A percentile compares a stretch with the other conserved stretches of the same genome.
Conservation (phyloP, 1,140 invertebrate species). For the Acyrthosiphon pisum region DNA sequence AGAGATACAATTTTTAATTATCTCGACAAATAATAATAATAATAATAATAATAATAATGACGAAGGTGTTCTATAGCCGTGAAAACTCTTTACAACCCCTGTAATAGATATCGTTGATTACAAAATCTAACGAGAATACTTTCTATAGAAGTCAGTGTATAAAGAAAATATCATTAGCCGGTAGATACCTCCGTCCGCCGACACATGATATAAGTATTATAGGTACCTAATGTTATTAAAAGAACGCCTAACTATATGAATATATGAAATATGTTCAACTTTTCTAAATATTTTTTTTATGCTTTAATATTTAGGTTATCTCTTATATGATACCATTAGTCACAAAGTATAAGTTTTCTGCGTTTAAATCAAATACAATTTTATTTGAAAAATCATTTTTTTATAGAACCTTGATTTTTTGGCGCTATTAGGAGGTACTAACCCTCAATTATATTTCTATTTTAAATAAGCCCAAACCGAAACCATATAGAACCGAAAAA, state of each 20-base stretch:
- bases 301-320: no score
- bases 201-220: not conserved
- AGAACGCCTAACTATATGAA: no score
- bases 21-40: not conserved
- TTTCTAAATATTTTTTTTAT: no score
- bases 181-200: no score
- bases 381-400: not conserved
- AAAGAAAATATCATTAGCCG: not conserved
- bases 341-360: not conserved
- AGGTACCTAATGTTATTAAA: not conserved
- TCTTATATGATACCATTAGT: not conserved
- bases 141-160: not conserved
- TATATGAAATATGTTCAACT: no score
- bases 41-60: not conserved
- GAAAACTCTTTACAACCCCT: not conserved
- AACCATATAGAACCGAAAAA: not conserved
- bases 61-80: not conserved
- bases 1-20: slow-evolving; percentile 6
- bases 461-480: not conserved
- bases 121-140: not conserved
- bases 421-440: not conserved
- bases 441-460: not conserved
- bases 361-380: not conserved
- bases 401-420: no score
- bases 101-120: slow-evolving; percentile 7